A percentile compares a stretch with the other conserved stretches of the same genome.
Conservation (phyloP, 1,140 invertebrate genomes). For the Eupeodes corollae region DNA sequence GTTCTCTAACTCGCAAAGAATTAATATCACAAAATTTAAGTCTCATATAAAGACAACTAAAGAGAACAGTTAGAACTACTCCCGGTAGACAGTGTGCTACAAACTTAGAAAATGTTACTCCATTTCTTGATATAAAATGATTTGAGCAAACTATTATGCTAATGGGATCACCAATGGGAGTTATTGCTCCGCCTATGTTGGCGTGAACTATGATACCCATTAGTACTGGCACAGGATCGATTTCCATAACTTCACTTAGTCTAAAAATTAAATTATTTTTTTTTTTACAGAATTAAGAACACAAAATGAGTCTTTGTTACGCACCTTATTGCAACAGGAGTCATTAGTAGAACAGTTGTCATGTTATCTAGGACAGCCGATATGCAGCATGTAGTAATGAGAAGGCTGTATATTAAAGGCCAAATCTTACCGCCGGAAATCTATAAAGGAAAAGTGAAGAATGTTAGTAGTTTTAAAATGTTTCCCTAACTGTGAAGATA, state of each 20-base stretch:
- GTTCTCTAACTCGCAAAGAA: slow-evolving; percentile 50
- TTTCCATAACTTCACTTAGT: slow-evolving; percentile 64
- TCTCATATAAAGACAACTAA: slow-evolving; percentile 49
- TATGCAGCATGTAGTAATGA: slow-evolving; percentile 56
- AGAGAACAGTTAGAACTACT: slow-evolving; percentile 46
- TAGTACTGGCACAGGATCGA: slow-evolving; percentile 62
- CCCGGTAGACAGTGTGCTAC: slow-evolving; percentile 57
- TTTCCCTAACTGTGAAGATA: too few relatives aligned
- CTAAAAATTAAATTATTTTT: slow-evolving; percentile 26
- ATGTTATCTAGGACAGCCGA: slow-evolving; percentile 72
- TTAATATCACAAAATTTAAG: slow-evolving; percentile 50
- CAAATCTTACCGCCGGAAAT: slow-evolving; percentile 58
- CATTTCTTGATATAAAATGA: slow-evolving; percentile 46
- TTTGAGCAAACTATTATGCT: slow-evolving; percentile 73
- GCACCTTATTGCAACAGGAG: slow-evolving; percentile 63
- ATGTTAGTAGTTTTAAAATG: too few relatives aligned
- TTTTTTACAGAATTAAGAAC: not conserved
- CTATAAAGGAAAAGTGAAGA: slow-evolving; percentile 9
- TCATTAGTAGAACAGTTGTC: slow-evolving; percentile 64
- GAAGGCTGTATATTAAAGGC: slow-evolving; percentile 60
- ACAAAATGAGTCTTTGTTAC: slow-evolving; percentile 3
- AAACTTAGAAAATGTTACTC: slow-evolving; percentile 57
- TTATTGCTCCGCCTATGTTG: slow-evolving; percentile 68
- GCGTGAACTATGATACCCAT: slow-evolving; percentile 64
- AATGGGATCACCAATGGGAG: slow-evolving; percentile 70